Evolutionary conservation across 1,140 invertebrate genomes (phyloP).

Genomic region (Hyposmocoma kahamanoa): DNA sequence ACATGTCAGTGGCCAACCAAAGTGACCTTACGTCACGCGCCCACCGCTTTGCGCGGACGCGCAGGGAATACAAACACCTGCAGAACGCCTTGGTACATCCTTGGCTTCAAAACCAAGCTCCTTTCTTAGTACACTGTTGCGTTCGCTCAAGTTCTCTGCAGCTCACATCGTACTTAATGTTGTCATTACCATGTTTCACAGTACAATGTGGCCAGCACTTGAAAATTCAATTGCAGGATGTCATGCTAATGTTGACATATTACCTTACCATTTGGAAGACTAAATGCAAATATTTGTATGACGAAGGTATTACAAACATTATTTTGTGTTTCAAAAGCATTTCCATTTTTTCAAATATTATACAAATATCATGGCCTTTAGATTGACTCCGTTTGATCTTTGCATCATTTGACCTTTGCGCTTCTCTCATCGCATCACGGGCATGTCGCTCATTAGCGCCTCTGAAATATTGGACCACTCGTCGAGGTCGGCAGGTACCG

Average conservation of each 20-base stretch:
- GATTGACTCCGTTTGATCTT: constrained; percentile 21
- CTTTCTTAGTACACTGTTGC: constrained; percentile 63
- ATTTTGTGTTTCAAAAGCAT: too few species aligned
- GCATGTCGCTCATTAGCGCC: constrained; percentile 12
- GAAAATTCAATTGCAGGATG: background rate
- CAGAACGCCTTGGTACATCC: constrained; percentile 67
- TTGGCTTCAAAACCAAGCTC: constrained; percentile 72
- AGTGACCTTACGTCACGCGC: constrained; percentile 65
- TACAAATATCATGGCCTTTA: too few species aligned
- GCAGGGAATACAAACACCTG: constrained; percentile 63
- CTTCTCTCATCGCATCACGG: constrained; percentile 11
- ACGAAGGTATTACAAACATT: too few species aligned
- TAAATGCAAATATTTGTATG: too few species aligned
- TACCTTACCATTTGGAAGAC: too few species aligned
- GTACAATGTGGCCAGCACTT: too few species aligned
- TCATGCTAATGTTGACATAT: constrained; percentile 1
- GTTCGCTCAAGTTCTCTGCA: constrained; percentile 50
- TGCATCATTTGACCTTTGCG: constrained; percentile 21
- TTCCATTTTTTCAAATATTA: too few species aligned
- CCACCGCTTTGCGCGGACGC: constrained; percentile 55
- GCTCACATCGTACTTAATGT: constrained; percentile 18
- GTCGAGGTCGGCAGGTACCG: constrained; percentile 7
- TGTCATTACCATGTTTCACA: constrained; percentile 3
- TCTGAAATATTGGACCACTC: constrained; percentile 10
- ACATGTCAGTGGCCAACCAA: constrained; percentile 58